Base-by-base conservation (phyloP, 2,797 vertebrate genomes). In the Podarcis lilfordi region DNA sequence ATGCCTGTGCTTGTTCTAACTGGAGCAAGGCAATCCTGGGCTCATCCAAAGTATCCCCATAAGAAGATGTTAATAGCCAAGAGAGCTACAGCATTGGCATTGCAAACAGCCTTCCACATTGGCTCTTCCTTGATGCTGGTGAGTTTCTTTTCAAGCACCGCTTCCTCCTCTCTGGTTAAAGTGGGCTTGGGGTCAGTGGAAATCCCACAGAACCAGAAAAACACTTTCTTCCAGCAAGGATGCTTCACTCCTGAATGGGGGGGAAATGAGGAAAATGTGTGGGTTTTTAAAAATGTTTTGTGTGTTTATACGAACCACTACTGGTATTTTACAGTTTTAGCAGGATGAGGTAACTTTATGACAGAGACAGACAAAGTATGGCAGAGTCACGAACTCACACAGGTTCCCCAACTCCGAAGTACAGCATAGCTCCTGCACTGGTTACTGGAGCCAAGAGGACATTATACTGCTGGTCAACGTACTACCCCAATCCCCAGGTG, bases 41-140 rank as follows among this genome's bases (percentile, higher is more conserved):
- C 89, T 96, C 93, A 98, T 78, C 97, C 97, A 1, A 98, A 98
- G 90, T 98, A 99, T 0, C 98, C 98, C 98, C 98, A 99, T 8
- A 99, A 96, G 92, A 99, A 99, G 68, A 99, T 90, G 7, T 98
- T 99, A 61, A 97, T 35, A 17, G 96, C 87, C 78, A 99, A 92
- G 17, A 99, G 95, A 74, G 99, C 55, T 32, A 99, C 3, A 6
- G 98, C 98, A 0, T 98, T 98, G 3, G 96, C 1, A 1, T 98
- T 92, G 84, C 98, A 99, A 88, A 99, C 88, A 0, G 10, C 90
- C 91, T 92, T 98, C 98, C 98, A 99, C 2, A 97, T n/a, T 0
- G 97, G 97, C 15, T 97, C 27, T 81, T 99, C 98, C 77, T 97
- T 71, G 0, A 98, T 97, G 89, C 97, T 98, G 71, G 96, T 97